Conservation (phyloP, 2,113 vertebrate genomes). For the Egretta garzetta region DNA sequence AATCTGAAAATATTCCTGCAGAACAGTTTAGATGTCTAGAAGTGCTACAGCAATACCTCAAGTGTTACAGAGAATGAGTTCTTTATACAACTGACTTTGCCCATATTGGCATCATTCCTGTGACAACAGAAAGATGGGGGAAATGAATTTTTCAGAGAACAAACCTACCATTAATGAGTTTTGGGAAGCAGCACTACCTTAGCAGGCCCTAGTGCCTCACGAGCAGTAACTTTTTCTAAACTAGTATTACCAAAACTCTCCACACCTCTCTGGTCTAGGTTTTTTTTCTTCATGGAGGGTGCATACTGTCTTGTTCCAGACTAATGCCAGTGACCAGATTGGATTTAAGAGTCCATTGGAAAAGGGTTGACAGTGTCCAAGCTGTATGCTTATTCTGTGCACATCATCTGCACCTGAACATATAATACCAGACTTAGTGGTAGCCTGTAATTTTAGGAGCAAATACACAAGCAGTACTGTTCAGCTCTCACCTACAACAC, state of each 20-base stretch:
- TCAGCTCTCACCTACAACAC: background rate
- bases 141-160: fast-evolving
- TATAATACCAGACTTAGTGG: fast-evolving
- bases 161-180: background rate
- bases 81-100: background rate
- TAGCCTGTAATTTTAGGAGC: background rate
- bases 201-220: background rate
- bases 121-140: background rate
- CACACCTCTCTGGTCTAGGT: fast-evolving
- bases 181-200: background rate
- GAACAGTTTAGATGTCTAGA: background rate
- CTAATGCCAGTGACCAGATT: background rate
- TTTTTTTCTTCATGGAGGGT: background rate
- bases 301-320: background rate
- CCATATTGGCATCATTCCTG: fast-evolving
- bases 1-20: background rate
- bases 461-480: background rate
- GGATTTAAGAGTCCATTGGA: background rate
- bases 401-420: background rate
- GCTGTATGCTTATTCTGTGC: background rate
- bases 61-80: background rate
- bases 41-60: background rate
- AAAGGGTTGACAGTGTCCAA: background rate
- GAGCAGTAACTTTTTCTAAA: background rate
- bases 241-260: fast-evolving